Conservation (phyloP, 2,888 invertebrate genomes). For the Catocala nupta region DNA sequence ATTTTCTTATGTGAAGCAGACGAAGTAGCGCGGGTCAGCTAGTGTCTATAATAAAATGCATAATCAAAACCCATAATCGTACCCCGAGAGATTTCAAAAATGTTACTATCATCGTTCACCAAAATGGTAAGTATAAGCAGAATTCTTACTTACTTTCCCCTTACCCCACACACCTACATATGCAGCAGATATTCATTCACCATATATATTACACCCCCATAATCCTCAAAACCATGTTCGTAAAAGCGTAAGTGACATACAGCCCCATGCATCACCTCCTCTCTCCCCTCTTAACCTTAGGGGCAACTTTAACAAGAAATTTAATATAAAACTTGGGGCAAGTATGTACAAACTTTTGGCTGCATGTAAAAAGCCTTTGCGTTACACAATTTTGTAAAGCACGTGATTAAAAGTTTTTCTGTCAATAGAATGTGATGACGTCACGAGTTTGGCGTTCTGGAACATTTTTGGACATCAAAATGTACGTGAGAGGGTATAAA, state of each 20-base stretch:
- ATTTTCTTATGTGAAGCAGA: too few relatives aligned
- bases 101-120: not conserved
- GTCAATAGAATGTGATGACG: not conserved
- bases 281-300: constrained; percentile 20
- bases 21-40: too few relatives aligned
- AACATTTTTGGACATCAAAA: too few relatives aligned
- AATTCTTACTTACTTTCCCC: not conserved
- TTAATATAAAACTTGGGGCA: too few relatives aligned
- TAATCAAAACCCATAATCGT: too few relatives aligned
- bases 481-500: too few relatives aligned
- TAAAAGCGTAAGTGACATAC: constrained; percentile 21
- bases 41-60: too few relatives aligned
- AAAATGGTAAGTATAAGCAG: not conserved
- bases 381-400: not conserved
- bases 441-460: too few relatives aligned
- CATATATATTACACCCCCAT: constrained; percentile 23
- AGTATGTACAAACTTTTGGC: too few relatives aligned
- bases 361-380: too few relatives aligned
- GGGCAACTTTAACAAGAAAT: not conserved
- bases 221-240: constrained; percentile 20
- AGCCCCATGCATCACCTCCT: constrained; percentile 20
- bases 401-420: not conserved
- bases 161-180: not conserved
- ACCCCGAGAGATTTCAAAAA: too few relatives aligned
- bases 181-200: not conserved